Percentiles rank a stretch among this genome's conserved stretches.
Evolutionary conservation across 2,888 invertebrate genomes (phyloP).

Genomic region (Bimastos eiseni): DNA sequence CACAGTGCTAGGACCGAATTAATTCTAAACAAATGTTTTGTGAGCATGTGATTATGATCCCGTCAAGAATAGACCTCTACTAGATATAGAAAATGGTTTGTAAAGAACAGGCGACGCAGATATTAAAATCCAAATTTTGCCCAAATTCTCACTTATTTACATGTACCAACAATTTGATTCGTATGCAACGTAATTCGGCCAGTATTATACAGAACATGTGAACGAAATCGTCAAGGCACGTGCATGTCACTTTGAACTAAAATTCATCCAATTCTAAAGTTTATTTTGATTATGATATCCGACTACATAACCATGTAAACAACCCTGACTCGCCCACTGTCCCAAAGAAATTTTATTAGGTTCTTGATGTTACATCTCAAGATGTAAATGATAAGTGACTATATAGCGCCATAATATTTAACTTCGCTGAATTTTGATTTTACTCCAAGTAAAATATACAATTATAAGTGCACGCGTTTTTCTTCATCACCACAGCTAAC

Average conservation of each 20-base stretch:
- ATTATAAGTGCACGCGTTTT: too few relatives aligned
- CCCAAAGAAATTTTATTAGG: too few relatives aligned
- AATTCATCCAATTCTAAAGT: not conserved
- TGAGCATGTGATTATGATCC: not conserved
- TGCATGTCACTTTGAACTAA: not conserved
- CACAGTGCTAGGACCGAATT: not conserved
- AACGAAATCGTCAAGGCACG: not conserved
- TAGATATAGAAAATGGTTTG: not conserved
- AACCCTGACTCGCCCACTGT: too few relatives aligned
- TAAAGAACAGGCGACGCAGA: not conserved
- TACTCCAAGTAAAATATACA: too few relatives aligned
- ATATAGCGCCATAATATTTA: too few relatives aligned
- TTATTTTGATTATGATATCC: not conserved
- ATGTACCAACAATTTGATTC: not conserved
- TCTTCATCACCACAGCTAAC: too few relatives aligned
- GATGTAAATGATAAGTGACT: not conserved
- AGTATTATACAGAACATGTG: too few relatives aligned
- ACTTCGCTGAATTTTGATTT: not conserved
- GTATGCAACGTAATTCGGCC: too few relatives aligned
- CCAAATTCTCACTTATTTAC: not conserved
- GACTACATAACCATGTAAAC: too few relatives aligned
- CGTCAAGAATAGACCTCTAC: not conserved
- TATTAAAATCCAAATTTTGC: not conserved
- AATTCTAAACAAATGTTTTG: not conserved
- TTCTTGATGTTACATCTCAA: too few relatives aligned